phyloP scores from a whole-genome alignment of 2,113 vertebrate genomes.

The Ciconia maguari region DNA sequence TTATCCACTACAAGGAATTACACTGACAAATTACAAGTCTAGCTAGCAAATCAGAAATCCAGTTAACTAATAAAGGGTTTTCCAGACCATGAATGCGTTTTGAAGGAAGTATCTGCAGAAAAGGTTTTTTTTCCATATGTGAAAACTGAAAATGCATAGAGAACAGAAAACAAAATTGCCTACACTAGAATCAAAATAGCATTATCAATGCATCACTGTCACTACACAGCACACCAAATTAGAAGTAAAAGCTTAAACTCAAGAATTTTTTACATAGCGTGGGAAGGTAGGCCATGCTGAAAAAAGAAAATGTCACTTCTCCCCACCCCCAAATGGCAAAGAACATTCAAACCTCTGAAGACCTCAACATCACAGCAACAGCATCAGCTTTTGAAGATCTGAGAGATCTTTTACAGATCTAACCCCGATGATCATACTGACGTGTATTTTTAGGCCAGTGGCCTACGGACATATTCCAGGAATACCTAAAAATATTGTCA shows the following conservation, averaged over 20 bases:
- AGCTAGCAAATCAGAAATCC: background rate
- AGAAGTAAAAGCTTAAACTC: background rate
- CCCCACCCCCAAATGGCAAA: background rate
- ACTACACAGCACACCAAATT: background rate
- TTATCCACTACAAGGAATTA: background rate
- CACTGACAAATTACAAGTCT: background rate
- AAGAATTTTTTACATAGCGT: background rate
- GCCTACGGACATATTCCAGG: background rate
- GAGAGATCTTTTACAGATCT: background rate
- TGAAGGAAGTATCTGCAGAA: background rate
- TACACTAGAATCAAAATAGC: background rate
- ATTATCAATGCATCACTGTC: background rate
- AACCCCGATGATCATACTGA: background rate
- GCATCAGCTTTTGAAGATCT: constrained; percentile 2
- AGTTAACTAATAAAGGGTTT: background rate
- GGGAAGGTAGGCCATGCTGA: background rate
- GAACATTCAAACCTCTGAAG: background rate
- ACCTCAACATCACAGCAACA: background rate
- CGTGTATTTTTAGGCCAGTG: constrained; percentile 18
- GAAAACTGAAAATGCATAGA: background rate
- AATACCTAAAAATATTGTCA: constrained; percentile 25
- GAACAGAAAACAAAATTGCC: background rate
- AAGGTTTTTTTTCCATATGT: background rate
- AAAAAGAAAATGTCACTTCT: background rate
- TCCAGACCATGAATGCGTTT: background rate